Percentiles rank a stretch among this genome's conserved stretches.
Evolutionary conservation across 2,113 vertebrate genomes (phyloP).

Genomic region (Coptodon rendalli): DNA sequence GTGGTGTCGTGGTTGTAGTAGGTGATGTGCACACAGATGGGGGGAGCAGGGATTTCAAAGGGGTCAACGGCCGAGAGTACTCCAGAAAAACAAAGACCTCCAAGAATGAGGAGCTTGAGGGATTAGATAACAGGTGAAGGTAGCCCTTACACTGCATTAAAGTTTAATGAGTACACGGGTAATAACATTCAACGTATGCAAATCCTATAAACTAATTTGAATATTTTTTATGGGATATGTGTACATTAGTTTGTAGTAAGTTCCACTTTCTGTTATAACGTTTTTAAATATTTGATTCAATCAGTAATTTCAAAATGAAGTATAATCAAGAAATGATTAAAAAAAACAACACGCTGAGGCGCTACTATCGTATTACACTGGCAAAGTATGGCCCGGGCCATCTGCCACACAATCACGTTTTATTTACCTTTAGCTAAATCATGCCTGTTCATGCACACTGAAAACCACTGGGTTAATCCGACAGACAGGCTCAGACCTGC

Average conservation of each 20-base stretch:
- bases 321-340: not conserved
- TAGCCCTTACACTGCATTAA: not conserved
- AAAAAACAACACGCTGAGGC: not conserved
- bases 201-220: not conserved
- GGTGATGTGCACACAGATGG: constrained; percentile 36
- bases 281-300: not conserved
- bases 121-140: constrained; percentile 14
- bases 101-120: not conserved
- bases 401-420: not conserved
- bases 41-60: not conserved
- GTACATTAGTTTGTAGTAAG: not conserved
- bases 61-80: constrained; percentile 38
- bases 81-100: constrained; percentile 4
- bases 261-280: not conserved
- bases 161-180: not conserved
- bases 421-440: not conserved
- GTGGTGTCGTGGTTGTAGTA: not conserved
- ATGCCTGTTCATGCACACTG: not conserved
- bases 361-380: not conserved
- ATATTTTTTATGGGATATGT: not conserved
- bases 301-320: not conserved
- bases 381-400: not conserved
- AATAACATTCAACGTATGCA: not conserved
- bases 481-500: not conserved
- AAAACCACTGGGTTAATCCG: constrained; percentile 43